Percentiles rank a stretch among this genome's conserved stretches.
Conservation (phyloP, 2,888 invertebrate genomes). For the Dasypolia templi region DNA sequence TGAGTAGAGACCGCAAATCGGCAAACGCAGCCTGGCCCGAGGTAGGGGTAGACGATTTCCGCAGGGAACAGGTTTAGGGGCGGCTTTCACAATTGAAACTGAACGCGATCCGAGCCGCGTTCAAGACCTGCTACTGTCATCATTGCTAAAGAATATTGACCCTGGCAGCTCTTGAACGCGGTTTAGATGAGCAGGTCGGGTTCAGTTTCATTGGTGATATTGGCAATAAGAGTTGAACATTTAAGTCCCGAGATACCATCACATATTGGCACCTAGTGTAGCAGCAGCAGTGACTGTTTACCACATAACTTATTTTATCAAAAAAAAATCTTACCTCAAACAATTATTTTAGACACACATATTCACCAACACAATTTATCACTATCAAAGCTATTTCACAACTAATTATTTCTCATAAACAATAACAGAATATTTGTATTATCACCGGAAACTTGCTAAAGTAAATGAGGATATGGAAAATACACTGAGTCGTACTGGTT, state of each 20-base stretch:
- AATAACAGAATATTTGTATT: slow-evolving; percentile 59
- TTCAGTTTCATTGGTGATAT: no score
- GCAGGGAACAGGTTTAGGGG: not conserved
- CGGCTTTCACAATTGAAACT: no score
- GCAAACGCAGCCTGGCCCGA: not conserved
- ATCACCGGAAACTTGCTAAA: slow-evolving; percentile 60
- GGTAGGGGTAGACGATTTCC: not conserved
- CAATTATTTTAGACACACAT: slow-evolving; percentile 51
- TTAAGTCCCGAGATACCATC: not conserved
- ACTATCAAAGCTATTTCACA: slow-evolving; percentile 48
- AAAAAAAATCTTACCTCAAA: slow-evolving; percentile 49
- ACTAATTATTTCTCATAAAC: slow-evolving; percentile 50
- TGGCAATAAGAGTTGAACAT: not conserved
- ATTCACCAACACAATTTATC: slow-evolving; percentile 44
- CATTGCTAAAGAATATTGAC: no score
- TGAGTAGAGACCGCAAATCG: not conserved
- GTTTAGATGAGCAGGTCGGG: no score
- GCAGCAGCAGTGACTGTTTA: not conserved
- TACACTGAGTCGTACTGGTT: slow-evolving; percentile 44
- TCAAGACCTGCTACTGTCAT: no score
- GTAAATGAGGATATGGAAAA: slow-evolving; percentile 64
- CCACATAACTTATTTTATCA: not conserved
- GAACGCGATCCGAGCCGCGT: no score
- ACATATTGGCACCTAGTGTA: not conserved
- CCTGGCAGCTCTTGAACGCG: no score